Percentiles rank a stretch among this genome's conserved stretches.
Evolutionary conservation across 2,113 vertebrate genomes (phyloP).

Genomic region (Pardalotus punctatus): DNA sequence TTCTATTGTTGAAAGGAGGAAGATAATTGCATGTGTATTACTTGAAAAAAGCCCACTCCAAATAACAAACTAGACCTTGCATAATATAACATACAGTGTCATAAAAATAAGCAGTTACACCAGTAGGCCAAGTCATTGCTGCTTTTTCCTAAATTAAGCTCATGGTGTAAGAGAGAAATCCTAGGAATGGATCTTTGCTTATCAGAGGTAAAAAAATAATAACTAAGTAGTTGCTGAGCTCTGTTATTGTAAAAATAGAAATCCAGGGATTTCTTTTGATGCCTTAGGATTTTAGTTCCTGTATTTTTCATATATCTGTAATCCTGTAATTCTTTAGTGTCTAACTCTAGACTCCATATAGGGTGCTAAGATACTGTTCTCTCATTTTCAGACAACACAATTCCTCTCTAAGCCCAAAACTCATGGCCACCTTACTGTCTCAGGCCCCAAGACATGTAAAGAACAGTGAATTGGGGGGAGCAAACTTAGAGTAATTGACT

Average conservation of each 20-base stretch:
- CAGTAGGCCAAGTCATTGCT: not conserved
- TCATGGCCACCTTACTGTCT: too few species aligned
- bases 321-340: too few species aligned
- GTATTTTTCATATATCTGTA: too few species aligned
- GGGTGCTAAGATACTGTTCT: too few species aligned
- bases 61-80: not conserved
- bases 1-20: conserved; percentile 71
- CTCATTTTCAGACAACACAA: too few species aligned
- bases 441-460: too few species aligned
- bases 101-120: not conserved
- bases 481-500: too few species aligned
- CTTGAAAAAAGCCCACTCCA: not conserved
- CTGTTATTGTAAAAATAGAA: not conserved
- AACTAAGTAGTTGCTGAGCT: not conserved
- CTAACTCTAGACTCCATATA: too few species aligned
- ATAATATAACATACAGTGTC: not conserved
- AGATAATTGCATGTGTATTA: not conserved
- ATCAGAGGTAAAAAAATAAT: not conserved
- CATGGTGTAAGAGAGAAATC: not conserved
- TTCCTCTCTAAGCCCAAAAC: too few species aligned
- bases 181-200: not conserved
- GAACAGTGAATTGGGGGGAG: too few species aligned
- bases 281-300: too few species aligned
- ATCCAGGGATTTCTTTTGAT: not conserved
- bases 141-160: not conserved